phyloP scores from a whole-genome alignment of 1,140 invertebrate genomes.

The Latrodectus geometricus region DNA sequence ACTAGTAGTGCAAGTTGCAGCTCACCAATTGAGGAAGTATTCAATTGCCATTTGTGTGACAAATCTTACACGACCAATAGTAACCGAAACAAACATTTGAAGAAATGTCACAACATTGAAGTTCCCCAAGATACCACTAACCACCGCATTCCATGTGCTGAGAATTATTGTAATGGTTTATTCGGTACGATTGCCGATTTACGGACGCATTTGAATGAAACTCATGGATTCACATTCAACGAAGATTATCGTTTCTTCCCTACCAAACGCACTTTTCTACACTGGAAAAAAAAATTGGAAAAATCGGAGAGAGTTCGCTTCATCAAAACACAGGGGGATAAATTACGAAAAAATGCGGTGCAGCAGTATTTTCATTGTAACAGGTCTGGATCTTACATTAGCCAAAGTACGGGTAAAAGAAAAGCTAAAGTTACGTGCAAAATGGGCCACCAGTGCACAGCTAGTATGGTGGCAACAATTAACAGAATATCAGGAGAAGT shows the following conservation, averaged over 20 bases:
- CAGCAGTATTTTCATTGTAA: conserved; percentile 58
- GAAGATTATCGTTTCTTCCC: conserved; percentile 55
- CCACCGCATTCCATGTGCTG: conserved; percentile 51
- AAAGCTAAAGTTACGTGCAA: conserved; percentile 54
- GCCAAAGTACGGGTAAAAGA: conserved; percentile 53
- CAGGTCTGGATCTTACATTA: conserved; percentile 51
- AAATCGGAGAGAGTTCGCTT: conserved; percentile 48
- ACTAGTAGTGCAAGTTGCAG: conserved; percentile 6
- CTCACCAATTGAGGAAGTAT: conserved; percentile 22
- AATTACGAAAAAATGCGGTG: conserved; percentile 56
- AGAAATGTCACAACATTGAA: conserved; percentile 52
- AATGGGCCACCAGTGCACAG: conserved; percentile 55
- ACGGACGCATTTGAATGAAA: conserved; percentile 38
- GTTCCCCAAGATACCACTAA: conserved; percentile 50
- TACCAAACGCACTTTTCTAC: conserved; percentile 44
- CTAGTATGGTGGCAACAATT: conserved; percentile 53
- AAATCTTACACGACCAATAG: conserved; percentile 57
- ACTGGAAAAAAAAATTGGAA: conserved; percentile 57
- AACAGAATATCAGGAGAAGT: conserved; percentile 53
- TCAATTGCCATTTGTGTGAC: conserved; percentile 43
- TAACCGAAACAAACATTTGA: conserved; percentile 54
- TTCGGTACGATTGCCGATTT: conserved; percentile 52
- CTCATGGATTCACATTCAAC: conserved; percentile 33
- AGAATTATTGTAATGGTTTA: conserved; percentile 54
- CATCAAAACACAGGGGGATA: conserved; percentile 56